Percentiles rank a stretch among this genome's conserved stretches.
These are phyloP conservation scores for Ischnura elegans DNA, from an alignment of 2,888 invertebrate genomes.

Conservation along the genomic window DNA sequence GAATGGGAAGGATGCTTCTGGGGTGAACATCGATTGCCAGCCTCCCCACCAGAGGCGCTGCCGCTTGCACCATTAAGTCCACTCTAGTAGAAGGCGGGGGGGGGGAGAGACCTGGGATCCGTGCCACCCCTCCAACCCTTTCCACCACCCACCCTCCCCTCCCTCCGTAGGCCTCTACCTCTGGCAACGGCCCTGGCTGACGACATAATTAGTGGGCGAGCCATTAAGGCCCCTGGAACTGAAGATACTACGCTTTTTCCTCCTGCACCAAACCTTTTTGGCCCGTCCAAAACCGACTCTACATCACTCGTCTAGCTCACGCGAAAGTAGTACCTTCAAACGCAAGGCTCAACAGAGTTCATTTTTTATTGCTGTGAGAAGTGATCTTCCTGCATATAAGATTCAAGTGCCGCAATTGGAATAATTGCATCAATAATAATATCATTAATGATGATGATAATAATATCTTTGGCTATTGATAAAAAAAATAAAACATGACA, in stretches of 20 bases:
- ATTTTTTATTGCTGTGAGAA: no score
- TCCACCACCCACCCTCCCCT: no score
- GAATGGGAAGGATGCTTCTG: conserved; percentile 6
- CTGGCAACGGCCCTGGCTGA: conserved; percentile 21
- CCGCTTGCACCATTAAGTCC: neutral
- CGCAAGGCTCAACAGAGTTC: no score
- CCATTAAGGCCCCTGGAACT: neutral
- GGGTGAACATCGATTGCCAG: neutral
- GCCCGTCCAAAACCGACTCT: neutral
- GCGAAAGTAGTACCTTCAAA: no score
- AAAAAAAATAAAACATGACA: no score
- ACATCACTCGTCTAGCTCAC: neutral
- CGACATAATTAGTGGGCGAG: conserved; percentile 25
- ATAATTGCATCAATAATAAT: no score
- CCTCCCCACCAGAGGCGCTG: neutral
- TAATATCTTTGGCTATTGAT: no score
- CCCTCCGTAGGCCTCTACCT: neutral
- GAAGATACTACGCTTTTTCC: neutral
- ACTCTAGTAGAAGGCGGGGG: neutral
- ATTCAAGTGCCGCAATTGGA: no score
- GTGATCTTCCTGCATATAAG: no score
- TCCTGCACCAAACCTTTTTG: neutral
- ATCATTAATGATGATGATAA: no score
- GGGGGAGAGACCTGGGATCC: neutral
- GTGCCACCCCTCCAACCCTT: no score